These are phyloP conservation scores for Polyommatus icarus DNA, from an alignment of 2,888 invertebrate species.

Conservation along the genomic window DNA sequence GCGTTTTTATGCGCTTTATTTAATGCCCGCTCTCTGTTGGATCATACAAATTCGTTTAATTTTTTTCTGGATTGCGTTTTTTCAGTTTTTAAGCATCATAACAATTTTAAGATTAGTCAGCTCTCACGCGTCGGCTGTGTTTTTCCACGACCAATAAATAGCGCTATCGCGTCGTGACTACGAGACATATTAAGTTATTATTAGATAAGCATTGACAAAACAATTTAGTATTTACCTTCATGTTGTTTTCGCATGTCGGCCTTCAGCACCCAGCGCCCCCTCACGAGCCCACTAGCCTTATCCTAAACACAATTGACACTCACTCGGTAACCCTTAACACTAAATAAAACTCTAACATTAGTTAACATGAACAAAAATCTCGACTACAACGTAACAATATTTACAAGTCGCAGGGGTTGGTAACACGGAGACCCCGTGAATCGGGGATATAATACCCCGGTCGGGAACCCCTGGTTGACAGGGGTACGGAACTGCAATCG, in stretches of 20 bases:
- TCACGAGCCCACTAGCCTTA: slow-evolving; percentile 37
- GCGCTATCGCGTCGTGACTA: slow-evolving; percentile 1
- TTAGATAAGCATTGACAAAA: neutral
- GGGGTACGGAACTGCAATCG: neutral
- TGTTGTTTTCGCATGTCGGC: slow-evolving; percentile 46
- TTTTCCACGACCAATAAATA: slow-evolving; percentile 2
- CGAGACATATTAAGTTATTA: neutral
- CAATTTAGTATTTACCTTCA: slow-evolving; percentile 45
- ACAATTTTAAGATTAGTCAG: neutral
- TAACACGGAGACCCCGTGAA: neutral
- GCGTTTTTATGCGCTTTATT: too few species aligned
- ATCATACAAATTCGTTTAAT: too few species aligned
- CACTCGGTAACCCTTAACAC: slow-evolving; percentile 68
- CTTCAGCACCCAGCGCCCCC: slow-evolving; percentile 44
- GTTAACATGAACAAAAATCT: slow-evolving; percentile 73
- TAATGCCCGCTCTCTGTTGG: too few species aligned
- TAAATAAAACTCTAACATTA: slow-evolving; percentile 78
- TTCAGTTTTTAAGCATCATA: too few species aligned
- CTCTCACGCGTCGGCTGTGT: neutral
- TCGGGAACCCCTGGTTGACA: neutral
- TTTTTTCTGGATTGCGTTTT: too few species aligned
- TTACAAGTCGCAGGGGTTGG: neutral
- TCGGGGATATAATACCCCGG: neutral
- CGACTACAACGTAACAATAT: slow-evolving; percentile 56
- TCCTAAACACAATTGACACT: slow-evolving; percentile 69